Evolutionary conservation across 2,888 invertebrate species (phyloP).

Genomic region (Byasa hedistus): DNA sequence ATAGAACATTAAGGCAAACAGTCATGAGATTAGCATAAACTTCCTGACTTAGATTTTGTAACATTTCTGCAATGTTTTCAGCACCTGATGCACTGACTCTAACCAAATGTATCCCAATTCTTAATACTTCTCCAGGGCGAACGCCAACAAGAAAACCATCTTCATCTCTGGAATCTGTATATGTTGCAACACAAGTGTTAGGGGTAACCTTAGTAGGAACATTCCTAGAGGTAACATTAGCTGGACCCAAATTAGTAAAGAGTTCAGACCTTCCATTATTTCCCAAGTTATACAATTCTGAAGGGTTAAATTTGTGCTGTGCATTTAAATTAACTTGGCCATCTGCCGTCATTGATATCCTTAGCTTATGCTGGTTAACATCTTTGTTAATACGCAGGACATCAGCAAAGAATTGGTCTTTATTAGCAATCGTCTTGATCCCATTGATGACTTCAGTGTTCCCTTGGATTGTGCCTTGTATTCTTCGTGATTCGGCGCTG

Average conservation of each 20-base stretch:
- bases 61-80: conserved; percentile 56
- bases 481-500: conserved; percentile 74
- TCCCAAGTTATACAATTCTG: conserved; percentile 57
- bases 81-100: conserved; percentile 62
- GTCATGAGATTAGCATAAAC: conserved; percentile 66
- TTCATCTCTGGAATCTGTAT: conserved; percentile 47
- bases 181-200: conserved; percentile 45
- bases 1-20: conserved; percentile 59
- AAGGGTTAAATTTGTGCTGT: conserved; percentile 65
- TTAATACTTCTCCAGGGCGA: conserved; percentile 64
- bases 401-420: conserved; percentile 79
- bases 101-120: conserved; percentile 59
- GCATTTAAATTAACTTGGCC: conserved; percentile 69
- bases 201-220: conserved; percentile 54
- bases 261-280: conserved; percentile 56
- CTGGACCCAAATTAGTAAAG: conserved; percentile 59
- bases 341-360: conserved; percentile 72
- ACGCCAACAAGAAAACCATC: conserved; percentile 50
- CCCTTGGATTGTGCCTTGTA: conserved; percentile 70
- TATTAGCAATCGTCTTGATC: conserved; percentile 73
- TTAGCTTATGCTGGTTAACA: conserved; percentile 71
- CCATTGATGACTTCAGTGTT: conserved; percentile 79
- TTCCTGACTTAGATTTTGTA: conserved; percentile 64
- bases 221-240: conserved; percentile 47
- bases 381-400: conserved; percentile 77